Evolutionary conservation across 2,797 vertebrate genomes (phyloP), one percentile per base, ranked within the genome.

Genomic region (Anabacerthia variegaticeps): DNA sequence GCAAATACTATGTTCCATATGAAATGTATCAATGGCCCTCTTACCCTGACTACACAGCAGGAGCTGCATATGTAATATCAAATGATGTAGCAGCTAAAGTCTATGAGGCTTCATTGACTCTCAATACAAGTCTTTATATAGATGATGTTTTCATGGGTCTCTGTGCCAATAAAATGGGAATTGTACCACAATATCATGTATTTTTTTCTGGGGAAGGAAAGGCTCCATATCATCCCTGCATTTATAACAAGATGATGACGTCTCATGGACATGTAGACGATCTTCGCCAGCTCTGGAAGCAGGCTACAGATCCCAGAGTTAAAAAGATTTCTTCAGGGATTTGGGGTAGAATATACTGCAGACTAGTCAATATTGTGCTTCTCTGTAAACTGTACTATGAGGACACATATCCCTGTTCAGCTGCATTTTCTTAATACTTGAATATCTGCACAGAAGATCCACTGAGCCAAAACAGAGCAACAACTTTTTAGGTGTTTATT

Each of bases 71-170:
- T 8, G 98, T 99, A 41, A 97, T 99, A 84, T 99, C 99, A 9
- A 92, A 87, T 14, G 98, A 99, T 5, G 99, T 99, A 49, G 99
- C 98, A 3, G 96, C 97, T 73, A 99, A 99, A 98, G 98, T 99
- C 78, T 98, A 99, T 51, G 97, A 97, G 48, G 99, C 98, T 9
- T 99, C 98, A 8, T 90, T 98, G 95, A 97, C 98, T 20, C 97
- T 99, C 36, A 99, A 99, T 86, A 98, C 99, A 15, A 99, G 98
- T 46, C 96, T 99, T 69, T 99, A 99, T 94, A 99, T 99, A 37
- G 99, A 99, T 9, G 99, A 99, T 43, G 99, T 99, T 95, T 99
- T 99, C 97, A 99, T 99, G 99, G 99, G 99, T 75, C 98, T 99
- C 59, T 99, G 99, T 97, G 99, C 99, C 96, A 99, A 98, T 79